Base-by-base conservation (phyloP, 2,113 vertebrate genomes). In the Macrotis lagotis region DNA sequence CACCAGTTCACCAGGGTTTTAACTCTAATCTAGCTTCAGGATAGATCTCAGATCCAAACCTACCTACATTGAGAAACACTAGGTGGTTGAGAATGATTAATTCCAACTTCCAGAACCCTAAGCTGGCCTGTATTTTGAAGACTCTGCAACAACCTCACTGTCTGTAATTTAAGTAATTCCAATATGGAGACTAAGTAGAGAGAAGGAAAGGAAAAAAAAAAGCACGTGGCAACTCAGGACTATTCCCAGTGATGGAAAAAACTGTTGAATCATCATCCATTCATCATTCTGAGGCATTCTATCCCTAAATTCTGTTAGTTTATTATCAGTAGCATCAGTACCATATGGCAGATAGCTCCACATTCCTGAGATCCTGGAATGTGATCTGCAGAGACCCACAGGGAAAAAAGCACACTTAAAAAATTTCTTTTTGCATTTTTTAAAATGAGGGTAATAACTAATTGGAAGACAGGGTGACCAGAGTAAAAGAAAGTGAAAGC, bases 341-440 rank as follows among this genome's bases (percentile, higher is more conserved):
- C 28, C 94, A 96, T 59, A 50, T 91, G 91, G 37, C 50, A 90
- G 92, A 91, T 95, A 91, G 24, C 93, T 97, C 89, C 47, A 52
- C 24, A 90, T 55, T 95, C 90, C 51, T 25, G 48, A 96, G 92
- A 93, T 92, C 49, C 49, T 95, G 53, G 94, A 94, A 91, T 95
- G 44, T 94, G 44, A 96, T 51, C 51, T 89, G 25, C 37, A 93
- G 90, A 92, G 66, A 44, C 66, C 6, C 22, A 83, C n/a, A 83
- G 66, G 24, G 44, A 83, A 83, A 55, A 83, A 44, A 24, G 6
- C 37, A 44, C 88, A 89, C 26, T 94, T 51, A 95, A 91, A 53
- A 94, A 94, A 93, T 44, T 49, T 48, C 88, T 50, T 44, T 37
- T 50, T 3, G 31, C 11, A 91, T 90, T 88, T 88, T 91, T 97